These are phyloP conservation scores for Dryobates pubescens DNA, from an alignment of 2,797 vertebrate species.

Conservation along the genomic window DNA sequence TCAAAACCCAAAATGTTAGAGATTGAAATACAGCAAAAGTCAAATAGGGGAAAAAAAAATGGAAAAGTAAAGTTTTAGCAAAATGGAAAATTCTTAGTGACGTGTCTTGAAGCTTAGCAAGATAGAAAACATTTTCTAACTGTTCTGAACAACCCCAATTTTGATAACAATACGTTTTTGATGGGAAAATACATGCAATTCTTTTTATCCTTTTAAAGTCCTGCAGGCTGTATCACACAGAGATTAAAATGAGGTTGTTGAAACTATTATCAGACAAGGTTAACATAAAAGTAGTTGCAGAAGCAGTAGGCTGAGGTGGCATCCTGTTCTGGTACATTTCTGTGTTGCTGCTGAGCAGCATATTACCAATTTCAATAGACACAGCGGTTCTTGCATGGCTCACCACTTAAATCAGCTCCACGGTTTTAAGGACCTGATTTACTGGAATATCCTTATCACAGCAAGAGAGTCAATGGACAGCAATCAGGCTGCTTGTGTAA, in stretches of 20 bases:
- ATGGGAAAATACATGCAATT: background rate
- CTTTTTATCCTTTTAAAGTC: background rate
- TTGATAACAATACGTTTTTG: background rate
- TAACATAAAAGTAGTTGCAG: background rate
- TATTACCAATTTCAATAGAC: background rate
- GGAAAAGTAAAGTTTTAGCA: background rate
- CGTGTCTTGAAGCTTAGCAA: background rate
- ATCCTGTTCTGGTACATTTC: background rate
- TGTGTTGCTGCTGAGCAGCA: background rate
- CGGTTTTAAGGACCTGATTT: background rate
- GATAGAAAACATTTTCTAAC: background rate
- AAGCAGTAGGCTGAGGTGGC: background rate
- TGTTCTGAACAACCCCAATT: background rate
- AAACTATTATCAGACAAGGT: background rate
- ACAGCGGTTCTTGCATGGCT: background rate
- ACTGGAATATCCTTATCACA: background rate
- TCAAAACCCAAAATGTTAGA: background rate
- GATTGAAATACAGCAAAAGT: background rate
- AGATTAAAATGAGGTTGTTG: conserved; percentile 21
- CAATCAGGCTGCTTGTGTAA: background rate
- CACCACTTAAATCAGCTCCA: background rate
- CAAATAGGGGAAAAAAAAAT: background rate
- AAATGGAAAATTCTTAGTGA: background rate
- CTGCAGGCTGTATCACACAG: background rate
- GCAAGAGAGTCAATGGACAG: background rate